Evolutionary conservation across 2,113 vertebrate species (phyloP).

Genomic region (Toxotes jaculatrix): DNA sequence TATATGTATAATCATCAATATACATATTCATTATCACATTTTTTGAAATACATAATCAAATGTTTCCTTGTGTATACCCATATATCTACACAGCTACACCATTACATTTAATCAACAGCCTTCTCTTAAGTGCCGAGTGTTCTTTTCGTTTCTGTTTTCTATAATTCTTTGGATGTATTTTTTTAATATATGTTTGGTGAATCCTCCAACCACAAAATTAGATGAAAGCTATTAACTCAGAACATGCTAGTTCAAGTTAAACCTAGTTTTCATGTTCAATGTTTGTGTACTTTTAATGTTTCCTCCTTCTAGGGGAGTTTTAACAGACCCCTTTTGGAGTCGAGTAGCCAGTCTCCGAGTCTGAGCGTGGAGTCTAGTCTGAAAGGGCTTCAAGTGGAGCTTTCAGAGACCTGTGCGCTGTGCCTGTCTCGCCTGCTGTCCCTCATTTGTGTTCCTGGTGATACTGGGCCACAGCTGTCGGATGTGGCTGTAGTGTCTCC

Average conservation of each 20-base stretch:
- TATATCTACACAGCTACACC: neutral
- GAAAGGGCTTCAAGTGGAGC: conserved; percentile 92
- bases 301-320: conserved; percentile 88
- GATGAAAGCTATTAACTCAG: neutral
- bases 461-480: conserved; percentile 14
- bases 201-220: neutral
- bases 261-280: neutral
- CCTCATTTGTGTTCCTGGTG: conserved; percentile 72
- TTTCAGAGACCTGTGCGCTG: conserved; percentile 91
- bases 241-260: neutral
- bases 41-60: neutral
- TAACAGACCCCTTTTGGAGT: conserved; percentile 86
- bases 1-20: neutral
- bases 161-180: neutral
- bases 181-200: neutral
- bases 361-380: conserved; percentile 90
- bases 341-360: conserved; percentile 82
- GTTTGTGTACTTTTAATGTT: neutral
- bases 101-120: neutral
- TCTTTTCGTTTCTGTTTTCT: neutral
- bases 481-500: conserved; percentile 47
- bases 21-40: neutral
- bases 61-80: neutral
- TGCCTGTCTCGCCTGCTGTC: conserved; percentile 92
- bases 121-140: neutral